Percentiles rank a stretch among this genome's conserved stretches.
phyloP scores from a whole-genome alignment of 2,797 vertebrate species.

The Bradypus variegatus region DNA sequence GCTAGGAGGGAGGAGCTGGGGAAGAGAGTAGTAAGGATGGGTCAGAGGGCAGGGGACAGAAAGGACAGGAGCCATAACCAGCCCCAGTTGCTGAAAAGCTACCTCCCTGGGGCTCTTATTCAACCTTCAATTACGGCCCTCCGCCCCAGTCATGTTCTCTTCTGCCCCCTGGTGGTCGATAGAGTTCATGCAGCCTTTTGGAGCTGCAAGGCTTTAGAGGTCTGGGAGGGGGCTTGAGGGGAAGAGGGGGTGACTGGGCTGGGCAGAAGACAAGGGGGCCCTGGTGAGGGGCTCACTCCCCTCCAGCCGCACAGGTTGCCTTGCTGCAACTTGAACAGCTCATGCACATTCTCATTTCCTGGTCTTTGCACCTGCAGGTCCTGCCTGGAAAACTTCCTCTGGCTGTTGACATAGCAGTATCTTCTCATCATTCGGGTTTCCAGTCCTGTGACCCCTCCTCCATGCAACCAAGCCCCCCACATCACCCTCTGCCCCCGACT shows the following conservation, averaged over 20 bases:
- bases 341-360: neutral
- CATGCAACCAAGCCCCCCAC: rapidly evolving
- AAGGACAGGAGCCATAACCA: no score
- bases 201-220: rapidly evolving
- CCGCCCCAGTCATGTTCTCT: neutral
- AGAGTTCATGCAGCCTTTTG: neutral
- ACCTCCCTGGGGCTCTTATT: no score
- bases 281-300: no score
- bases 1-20: neutral
- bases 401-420: neutral
- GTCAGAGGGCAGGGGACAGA: neutral
- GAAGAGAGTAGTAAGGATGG: neutral
- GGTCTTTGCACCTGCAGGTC: neutral
- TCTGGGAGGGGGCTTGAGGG: rapidly evolving
- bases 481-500: neutral
- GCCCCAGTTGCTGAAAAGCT: neutral
- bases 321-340: neutral
- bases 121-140: rapidly evolving
- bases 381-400: neutral
- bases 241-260: neutral
- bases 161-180: constrained; percentile 30
- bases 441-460: neutral
- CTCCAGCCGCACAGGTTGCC: neutral
- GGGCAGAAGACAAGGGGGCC: neutral
- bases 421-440: neutral